phyloP scores from a whole-genome alignment of 1,140 invertebrate species.

The Acyrthosiphon pisum region DNA sequence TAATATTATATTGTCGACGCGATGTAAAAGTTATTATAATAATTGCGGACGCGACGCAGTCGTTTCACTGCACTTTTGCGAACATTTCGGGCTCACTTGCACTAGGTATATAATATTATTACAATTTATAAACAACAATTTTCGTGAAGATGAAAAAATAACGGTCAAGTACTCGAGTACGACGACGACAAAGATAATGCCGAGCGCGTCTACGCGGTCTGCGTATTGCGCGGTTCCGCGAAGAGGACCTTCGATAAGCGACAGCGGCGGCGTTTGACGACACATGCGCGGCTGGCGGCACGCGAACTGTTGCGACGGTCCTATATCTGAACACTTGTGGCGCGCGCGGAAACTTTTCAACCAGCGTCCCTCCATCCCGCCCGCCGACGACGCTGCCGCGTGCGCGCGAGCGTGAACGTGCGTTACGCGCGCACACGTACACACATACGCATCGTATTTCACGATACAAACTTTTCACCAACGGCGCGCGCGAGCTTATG shows the following conservation, averaged over 20 bases:
- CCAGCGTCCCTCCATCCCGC: not conserved
- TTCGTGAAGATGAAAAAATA: not conserved
- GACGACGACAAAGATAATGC: not conserved
- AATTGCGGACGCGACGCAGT: not conserved
- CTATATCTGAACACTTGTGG: conserved; percentile 49
- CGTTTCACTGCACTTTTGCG: not conserved
- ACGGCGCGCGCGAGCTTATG: not conserved
- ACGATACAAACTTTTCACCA: not conserved
- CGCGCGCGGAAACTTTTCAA: conserved; percentile 29
- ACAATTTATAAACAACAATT: not conserved
- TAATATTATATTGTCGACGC: not conserved
- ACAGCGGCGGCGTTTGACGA: not conserved
- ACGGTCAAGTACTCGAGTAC: not conserved
- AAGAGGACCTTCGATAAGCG: not conserved
- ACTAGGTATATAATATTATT: not conserved
- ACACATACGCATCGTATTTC: not conserved
- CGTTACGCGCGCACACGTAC: not conserved
- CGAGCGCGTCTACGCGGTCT: not conserved
- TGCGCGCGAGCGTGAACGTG: not conserved
- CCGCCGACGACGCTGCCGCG: too few relatives aligned
- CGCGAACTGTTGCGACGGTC: not conserved
- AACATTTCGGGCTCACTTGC: not conserved
- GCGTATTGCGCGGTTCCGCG: not conserved
- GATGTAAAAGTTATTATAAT: not conserved
- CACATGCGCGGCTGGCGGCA: not conserved